Evolutionary conservation across 2,888 invertebrate species (phyloP), one percentile per base, ranked within the genome.

Genomic region (Mellilla xanthometata): DNA sequence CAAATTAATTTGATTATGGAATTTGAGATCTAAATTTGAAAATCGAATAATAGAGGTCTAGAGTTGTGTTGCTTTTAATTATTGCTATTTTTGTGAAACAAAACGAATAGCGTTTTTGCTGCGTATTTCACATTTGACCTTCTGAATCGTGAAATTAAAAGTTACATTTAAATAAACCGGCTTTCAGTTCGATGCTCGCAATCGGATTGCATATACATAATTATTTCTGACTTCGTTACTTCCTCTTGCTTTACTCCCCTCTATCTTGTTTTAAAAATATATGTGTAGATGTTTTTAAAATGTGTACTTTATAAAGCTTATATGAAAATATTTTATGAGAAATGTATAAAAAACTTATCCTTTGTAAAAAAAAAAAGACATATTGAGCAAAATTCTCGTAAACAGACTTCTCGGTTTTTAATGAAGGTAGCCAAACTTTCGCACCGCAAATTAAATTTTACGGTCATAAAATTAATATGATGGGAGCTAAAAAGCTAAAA

Each of bases 81-180:
- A 24, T 3, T 24, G 24, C 24, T 24, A 24, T 24, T 24, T 24
- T 2, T 7, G n/a, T 24, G 24, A n/a, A 24, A 24, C 24, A 24
- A 19, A 24, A 2, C 8, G 10, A 13, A 24, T 13, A 12, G 13
- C 27, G 26, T 27, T 23, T 26, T 33, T 12, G 47, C 51, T 42
- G 19, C 42, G 46, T 35, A 34, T 49, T 49, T 58, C 51, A 53
- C 54, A 56, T 52, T 44, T 67, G 69, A 68, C 69, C 69, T 68
- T 67, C 54, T 44, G 36, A 47, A 48, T 62, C 55, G 34, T 42
- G 29, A 62, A 55, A 61, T 42, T 30, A 13, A 36, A 30, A 32
- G 24, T 40, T 23, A 15, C 12, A 52, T 45, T 24, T 11, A 45
- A 54, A 58, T 54, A 56, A 65, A 65, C 63, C 67, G 58, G 68